Evolutionary conservation across 2,113 vertebrate genomes (phyloP), one percentile per base, ranked within the genome.

Genomic region (Zapornia atra): DNA sequence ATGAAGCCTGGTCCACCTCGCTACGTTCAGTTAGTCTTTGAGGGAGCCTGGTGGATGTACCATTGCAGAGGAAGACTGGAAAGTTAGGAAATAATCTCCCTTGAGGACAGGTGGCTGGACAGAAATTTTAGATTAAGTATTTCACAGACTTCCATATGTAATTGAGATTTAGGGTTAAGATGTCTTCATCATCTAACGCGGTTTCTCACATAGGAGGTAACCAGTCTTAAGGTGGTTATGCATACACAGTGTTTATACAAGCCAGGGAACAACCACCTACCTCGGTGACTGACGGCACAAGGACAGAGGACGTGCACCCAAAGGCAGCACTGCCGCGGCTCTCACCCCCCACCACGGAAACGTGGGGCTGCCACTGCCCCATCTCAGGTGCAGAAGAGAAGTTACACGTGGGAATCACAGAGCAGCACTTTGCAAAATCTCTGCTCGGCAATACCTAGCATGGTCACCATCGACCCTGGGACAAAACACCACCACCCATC

Each of bases 91-190:
- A 53, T 69, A 15, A 73, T 29, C 53, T 90, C 76, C 69, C 78
- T 20, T 16, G 63, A 82, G 80, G 34, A 88, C 4, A 91, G 31
- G 17, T 33, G 54, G 91, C 26, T 44, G 57, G 53, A 66, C 22
- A 85, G 68, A 64, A 83, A 65, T 80, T 68, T 66, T 34, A 91
- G 31, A 71, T 61, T 20, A 80, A 40, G 9, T 17, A 8, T 20
- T 80, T 66, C n/a, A 56, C 25, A 92, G 36, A 91, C 90, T 48
- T 92, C 66, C 65, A 42, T 36, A 76, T 9, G 63, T 24, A 95
- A 51, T 0, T 79, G 79, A 92, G 63, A 94, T 83, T 86, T 29
- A 40, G 26, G 87, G 53, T n/a, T 25, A 71, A 71, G 64, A 77
- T 40, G 36, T 81, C 36, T 75, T 63, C 44, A 48, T 26, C 5